phyloP scores from a whole-genome alignment of 2,797 vertebrate genomes.

The Tokudaia tokunoshimensis region DNA sequence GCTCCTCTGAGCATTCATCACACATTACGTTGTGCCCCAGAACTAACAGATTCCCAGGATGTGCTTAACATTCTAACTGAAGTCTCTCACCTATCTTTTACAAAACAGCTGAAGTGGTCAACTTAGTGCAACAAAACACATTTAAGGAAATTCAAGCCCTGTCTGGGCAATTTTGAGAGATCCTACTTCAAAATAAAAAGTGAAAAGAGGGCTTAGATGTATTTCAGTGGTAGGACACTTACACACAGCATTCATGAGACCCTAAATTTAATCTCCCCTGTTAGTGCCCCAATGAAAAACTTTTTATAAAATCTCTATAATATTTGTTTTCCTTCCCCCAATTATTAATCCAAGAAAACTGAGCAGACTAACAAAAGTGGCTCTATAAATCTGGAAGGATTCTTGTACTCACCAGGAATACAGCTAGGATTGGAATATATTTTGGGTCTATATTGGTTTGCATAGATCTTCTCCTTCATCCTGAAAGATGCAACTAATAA shows the following conservation, averaged over 20 bases:
- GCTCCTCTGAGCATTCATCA: background rate
- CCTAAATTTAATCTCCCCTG: background rate
- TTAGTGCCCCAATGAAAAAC: background rate
- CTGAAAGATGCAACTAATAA: slow-evolving; percentile 19
- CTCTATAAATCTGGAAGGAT: background rate
- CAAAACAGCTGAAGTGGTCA: background rate
- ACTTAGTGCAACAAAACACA: background rate
- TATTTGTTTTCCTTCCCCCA: background rate
- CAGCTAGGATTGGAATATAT: background rate
- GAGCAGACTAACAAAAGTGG: background rate
- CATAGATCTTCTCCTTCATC: background rate
- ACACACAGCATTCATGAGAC: background rate
- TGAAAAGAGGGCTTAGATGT: background rate
- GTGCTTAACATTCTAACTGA: background rate
- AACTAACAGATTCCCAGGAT: background rate
- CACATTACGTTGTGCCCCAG: background rate
- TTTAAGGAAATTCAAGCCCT: background rate
- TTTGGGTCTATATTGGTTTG: background rate
- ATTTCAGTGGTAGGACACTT: background rate
- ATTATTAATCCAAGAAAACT: slow-evolving; percentile 1
- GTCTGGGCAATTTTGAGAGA: background rate
- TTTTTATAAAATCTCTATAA: background rate
- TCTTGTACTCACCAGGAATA: slow-evolving; percentile 3
- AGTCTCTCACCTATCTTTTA: background rate
- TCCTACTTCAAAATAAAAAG: background rate